A percentile compares a stretch with the other conserved stretches of the same genome.
Evolutionary conservation across 30 jellyfish, hydroid and myxozoan species (phyloP).

Genomic region (Morbakka virulenta): DNA sequence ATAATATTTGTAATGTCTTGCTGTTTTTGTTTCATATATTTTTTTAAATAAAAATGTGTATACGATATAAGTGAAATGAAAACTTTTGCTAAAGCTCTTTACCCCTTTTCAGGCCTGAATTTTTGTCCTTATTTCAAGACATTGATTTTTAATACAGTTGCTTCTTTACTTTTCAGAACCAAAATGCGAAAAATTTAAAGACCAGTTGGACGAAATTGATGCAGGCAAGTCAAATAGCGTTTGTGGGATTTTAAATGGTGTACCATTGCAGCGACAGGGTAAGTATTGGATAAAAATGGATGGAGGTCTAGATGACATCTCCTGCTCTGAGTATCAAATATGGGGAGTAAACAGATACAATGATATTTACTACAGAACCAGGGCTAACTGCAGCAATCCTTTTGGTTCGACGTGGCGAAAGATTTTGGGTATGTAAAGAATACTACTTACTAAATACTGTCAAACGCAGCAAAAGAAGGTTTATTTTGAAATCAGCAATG

Average conservation of each 20-base stretch:
- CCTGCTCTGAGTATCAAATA: not conserved
- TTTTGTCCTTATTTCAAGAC: too few relatives aligned
- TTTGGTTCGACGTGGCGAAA: not conserved
- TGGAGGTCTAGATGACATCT: not conserved
- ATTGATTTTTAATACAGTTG: too few relatives aligned
- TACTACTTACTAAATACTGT: too few relatives aligned
- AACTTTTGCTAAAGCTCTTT: too few relatives aligned
- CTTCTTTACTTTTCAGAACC: not conserved
- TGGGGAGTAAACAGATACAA: conserved; percentile 18
- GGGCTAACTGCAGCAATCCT: not conserved
- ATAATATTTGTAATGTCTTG: too few relatives aligned
- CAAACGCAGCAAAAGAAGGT: too few relatives aligned
- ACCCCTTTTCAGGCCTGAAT: too few relatives aligned
- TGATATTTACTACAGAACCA: not conserved
- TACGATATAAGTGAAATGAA: too few relatives aligned
- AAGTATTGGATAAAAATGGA: not conserved
- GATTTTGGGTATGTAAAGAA: too few relatives aligned
- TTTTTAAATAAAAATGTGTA: too few relatives aligned
- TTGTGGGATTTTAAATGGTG: not conserved
- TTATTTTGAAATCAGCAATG: too few relatives aligned
- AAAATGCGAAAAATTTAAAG: not conserved
- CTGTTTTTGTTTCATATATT: too few relatives aligned
- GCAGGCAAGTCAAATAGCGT: not conserved
- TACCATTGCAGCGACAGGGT: not conserved
- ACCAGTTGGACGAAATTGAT: not conserved